A percentile compares a stretch with the other conserved stretches of the same genome.
Evolutionary conservation across 2,113 vertebrate genomes (phyloP).

Genomic region (Rhabdomys dilectus): DNA sequence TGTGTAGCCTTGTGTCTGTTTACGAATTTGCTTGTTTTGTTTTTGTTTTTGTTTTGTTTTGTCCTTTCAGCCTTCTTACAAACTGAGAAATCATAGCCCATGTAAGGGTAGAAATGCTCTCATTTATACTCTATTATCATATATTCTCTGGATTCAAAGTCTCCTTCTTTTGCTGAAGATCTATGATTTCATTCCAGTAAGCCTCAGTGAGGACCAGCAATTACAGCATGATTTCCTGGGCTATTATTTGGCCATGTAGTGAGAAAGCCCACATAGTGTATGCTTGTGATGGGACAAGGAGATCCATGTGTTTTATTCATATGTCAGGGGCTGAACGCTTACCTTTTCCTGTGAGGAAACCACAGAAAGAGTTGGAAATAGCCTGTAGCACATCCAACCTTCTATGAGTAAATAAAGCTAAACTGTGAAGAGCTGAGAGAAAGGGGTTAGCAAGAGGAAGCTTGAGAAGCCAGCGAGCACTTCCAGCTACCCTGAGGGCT

Average conservation of each 20-base stretch:
- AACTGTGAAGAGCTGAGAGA: not conserved
- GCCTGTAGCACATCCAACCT: not conserved
- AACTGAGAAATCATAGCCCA: not conserved
- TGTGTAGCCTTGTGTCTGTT: not conserved
- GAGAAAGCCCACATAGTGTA: too few relatives aligned
- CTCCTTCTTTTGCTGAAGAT: not conserved
- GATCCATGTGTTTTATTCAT: too few relatives aligned
- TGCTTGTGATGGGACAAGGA: not conserved
- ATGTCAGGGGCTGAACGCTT: not conserved
- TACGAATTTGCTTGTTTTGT: not conserved
- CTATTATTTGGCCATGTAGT: not conserved
- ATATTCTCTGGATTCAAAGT: not conserved
- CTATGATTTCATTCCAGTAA: not conserved
- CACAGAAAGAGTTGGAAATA: not conserved
- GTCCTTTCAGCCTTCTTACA: not conserved
- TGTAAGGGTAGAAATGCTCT: not conserved
- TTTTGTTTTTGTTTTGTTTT: too few relatives aligned
- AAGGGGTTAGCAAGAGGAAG: not conserved
- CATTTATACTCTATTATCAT: not conserved
- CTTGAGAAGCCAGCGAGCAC: not conserved
- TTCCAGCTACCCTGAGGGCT: not conserved
- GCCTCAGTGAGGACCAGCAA: not conserved
- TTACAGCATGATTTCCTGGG: not conserved
- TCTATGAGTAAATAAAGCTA: not conserved
- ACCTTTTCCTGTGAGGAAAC: not conserved